Evolutionary conservation across 1,140 invertebrate genomes (phyloP), one percentile per base, ranked within the genome.

Genomic region (Brachionus manjavacas): DNA sequence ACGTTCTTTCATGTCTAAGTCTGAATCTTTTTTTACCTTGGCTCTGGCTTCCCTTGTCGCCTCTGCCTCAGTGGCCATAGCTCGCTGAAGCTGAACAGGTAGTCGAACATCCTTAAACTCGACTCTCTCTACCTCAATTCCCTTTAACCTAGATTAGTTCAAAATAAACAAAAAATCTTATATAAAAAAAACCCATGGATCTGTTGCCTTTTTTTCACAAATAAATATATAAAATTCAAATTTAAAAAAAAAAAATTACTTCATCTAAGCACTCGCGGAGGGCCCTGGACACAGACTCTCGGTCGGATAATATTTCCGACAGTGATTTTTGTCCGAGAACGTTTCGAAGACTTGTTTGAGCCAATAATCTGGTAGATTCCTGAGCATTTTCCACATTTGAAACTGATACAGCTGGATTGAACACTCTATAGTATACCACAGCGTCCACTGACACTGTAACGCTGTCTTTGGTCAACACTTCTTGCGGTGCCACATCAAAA

Each of bases 51-150:
- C 88, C 52, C 88, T 84, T 4, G 86, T 70, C 2, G 88, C 88
- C 84, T 89, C 88, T 2, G 88, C 88, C 78, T 88, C 87, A 11
- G 88, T 87, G 8, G 87, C 88, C 88, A 89, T 88, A 25, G 87
- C 87, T 85, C 87, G 85, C 76, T 88, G 87, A 64, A 88, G 79
- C 84, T 87, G 86, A 20, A 86, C 85, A n/a, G 87, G 87, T 4
- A 88, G 79, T 14, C 87, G 84, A 0, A 87, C 87, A 85, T 88
- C 87, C 28, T 84, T 85, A 12, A 85, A 83, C 28, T 85, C 85
- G 4, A 85, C 79, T 35, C 60, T 52, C 39, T 70, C 84, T 12
- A 81, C 64, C 64, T 85, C 76, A 23, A 85, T 79, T 20, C 85
- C 85, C 84, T 81, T 20, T 16, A 20, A 43, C 4, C 39, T 12